Percentiles rank a stretch among this genome's conserved stretches.
Evolutionary conservation across 2,888 invertebrate species (phyloP).

Genomic region (Anodontia alba): DNA sequence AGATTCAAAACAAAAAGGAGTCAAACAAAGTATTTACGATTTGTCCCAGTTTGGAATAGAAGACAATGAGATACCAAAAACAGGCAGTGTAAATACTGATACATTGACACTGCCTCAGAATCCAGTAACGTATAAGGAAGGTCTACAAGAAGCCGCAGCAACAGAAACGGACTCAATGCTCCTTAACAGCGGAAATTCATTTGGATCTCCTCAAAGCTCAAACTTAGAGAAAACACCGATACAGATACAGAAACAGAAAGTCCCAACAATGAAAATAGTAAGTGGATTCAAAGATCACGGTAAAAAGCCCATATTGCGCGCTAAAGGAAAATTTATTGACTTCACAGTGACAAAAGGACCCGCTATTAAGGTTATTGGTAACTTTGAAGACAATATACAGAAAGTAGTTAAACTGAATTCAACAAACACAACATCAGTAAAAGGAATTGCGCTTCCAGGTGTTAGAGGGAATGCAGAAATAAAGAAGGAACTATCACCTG

Average conservation of each 20-base stretch:
- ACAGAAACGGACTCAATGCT: background rate
- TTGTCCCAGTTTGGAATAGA: conserved; percentile 3
- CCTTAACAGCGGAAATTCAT: background rate
- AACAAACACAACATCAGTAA: background rate
- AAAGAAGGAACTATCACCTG: background rate
- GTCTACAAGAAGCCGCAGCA: background rate
- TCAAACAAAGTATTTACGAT: background rate
- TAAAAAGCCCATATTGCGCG: background rate
- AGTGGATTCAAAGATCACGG: conserved; percentile 2
- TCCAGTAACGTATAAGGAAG: background rate
- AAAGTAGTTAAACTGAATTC: background rate
- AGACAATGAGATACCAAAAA: background rate
- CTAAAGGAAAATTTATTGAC: background rate
- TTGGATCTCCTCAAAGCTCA: background rate
- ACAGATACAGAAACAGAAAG: background rate
- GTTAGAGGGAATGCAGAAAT: background rate
- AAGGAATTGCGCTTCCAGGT: background rate
- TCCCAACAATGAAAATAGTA: background rate
- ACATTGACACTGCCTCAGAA: background rate
- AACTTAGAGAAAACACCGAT: too few relatives aligned
- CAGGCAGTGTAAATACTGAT: background rate
- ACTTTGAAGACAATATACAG: background rate
- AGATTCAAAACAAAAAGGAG: background rate
- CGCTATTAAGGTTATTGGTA: background rate
- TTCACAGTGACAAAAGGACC: background rate